Evolutionary conservation across 2,113 vertebrate species (phyloP).

Genomic region (Oncorhynchus gorbuscha): DNA sequence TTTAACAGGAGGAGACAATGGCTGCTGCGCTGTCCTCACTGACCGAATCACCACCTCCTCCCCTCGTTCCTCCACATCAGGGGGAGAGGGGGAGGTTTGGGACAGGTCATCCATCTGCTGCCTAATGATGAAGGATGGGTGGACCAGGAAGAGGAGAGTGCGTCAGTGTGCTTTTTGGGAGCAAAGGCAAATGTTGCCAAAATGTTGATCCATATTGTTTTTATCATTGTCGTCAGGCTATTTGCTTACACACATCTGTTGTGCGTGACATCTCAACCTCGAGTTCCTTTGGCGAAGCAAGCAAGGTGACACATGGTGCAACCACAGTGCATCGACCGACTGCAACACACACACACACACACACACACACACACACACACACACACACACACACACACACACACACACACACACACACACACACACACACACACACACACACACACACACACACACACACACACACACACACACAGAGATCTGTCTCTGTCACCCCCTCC

Average conservation of each 20-base stretch:
- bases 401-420: too few species aligned
- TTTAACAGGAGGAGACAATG: slow-evolving; percentile 69
- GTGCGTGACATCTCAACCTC: background rate
- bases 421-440: too few species aligned
- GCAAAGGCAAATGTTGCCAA: too few species aligned
- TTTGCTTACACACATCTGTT: slow-evolving; percentile 24
- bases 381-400: too few species aligned
- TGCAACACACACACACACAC: too few species aligned
- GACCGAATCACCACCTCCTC: background rate
- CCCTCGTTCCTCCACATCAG: slow-evolving; percentile 24
- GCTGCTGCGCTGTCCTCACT: slow-evolving; percentile 52
- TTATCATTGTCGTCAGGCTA: slow-evolving; percentile 51
- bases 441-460: too few species aligned
- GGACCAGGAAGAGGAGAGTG: slow-evolving; percentile 34
- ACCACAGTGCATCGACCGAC: background rate
- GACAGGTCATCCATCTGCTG: slow-evolving; percentile 62
- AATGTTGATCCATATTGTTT: slow-evolving; percentile 53
- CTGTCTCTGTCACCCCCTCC: slow-evolving; percentile 27
- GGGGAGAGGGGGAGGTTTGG: slow-evolving; percentile 38
- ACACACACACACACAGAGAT: background rate
- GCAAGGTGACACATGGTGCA: slow-evolving; percentile 37
- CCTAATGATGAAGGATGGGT: slow-evolving; percentile 72
- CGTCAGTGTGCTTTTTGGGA: slow-evolving; percentile 49
- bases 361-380: too few species aligned
- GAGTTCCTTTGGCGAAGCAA: background rate